Base-by-base conservation (phyloP, 2,113 vertebrate species). In the Mastomys natalensis region DNA sequence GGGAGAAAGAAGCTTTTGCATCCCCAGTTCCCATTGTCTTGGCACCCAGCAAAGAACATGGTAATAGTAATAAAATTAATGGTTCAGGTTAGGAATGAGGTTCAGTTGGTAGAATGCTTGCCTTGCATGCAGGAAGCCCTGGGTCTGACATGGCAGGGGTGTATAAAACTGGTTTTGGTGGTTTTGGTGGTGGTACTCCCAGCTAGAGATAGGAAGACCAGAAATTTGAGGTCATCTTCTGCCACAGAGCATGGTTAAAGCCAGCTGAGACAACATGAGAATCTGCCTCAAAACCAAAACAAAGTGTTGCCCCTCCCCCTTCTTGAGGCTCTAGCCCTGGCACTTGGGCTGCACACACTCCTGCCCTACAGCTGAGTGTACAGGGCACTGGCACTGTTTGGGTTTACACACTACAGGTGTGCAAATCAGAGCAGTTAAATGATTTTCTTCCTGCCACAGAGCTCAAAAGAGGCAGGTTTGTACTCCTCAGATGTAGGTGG, bases 351-450 rank as follows among this genome's bases (percentile, higher is more conserved):
- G 37, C 51, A 37, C 51, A 51, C 9, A 19, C 15, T 74, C 80
- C 85, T 94, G 68, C 34, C 31, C 64, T 82, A 19, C 7, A 29
- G 24, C 55, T 37, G 22, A 26, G 11, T 4, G 5, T 2, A 51
- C n/a, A 62, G 21, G 82, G 31, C 13, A 15, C 13, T 55, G 87
- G 19, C 17, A 8, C 13, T 80, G 1, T 74, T 95, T 85, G 43
- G 68, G 93, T 48, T 12, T 45, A 58, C 13, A 66, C n/a, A 40
- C 60, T 43, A 76, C 4, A 24, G 77, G 43, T n/a, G 9, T 60
- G 89, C 78, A 73, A 87, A 77, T 24, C 48, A 48, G 78, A 91
- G 24, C 92, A 93, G 82, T 24, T 40, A 55, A 48, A 22, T 88
- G 85, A 90, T 31, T 62, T 91, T 34, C 82, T 10, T 74, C 26